Base-by-base conservation (phyloP, 2,113 vertebrate species). In the Malurus cyaneus region DNA sequence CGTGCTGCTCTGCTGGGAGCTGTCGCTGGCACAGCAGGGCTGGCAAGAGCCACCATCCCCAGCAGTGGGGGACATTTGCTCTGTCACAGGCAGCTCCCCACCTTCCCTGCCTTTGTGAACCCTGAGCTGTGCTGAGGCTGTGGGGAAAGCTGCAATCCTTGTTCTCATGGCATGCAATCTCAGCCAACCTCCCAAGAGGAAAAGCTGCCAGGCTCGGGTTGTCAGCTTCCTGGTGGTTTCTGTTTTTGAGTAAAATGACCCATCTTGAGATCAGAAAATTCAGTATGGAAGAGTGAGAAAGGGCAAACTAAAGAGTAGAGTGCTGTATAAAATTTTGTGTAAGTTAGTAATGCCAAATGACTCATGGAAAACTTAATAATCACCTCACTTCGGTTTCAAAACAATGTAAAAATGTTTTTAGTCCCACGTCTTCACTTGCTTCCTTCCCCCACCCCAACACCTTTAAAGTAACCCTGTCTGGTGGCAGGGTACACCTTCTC, bases 331-430 rank as follows among this genome's bases (percentile, higher is more conserved):
- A 80, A 59, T 84, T 70, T 76, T 66, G 46, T 59, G 29, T 65
- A 61, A 87, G 41, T 77, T 70, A 54, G 36, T 53, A 89, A 84
- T 57, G 76, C 54, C 93, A 95, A 47, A 85, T 96, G 94, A 94
- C 81, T 95, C 85, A 95, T 82, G 87, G 96, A 94, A 93, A 94
- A 87, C 57, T 79, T 95, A 86, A 86, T 93, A 88, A 92, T 92
- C 66, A 74, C 53, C 70, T 93, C 73, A 72, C 49, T 79, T 79
- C 11, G 18, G 25, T 89, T 93, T 96, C 84, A 95, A 94, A 94
- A 93, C 70, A 91, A 64, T 53, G 61, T 92, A 81, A 87, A 87
- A 89, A 85, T 54, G 25, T 26, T 92, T 91, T 92, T 49, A 92
- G 59, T 76, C 15, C 10, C 57, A 72, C 23, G 32, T 87, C 87